phyloP scores from a whole-genome alignment of 2,113 vertebrate species.

The Typhlomys cinereus region DNA sequence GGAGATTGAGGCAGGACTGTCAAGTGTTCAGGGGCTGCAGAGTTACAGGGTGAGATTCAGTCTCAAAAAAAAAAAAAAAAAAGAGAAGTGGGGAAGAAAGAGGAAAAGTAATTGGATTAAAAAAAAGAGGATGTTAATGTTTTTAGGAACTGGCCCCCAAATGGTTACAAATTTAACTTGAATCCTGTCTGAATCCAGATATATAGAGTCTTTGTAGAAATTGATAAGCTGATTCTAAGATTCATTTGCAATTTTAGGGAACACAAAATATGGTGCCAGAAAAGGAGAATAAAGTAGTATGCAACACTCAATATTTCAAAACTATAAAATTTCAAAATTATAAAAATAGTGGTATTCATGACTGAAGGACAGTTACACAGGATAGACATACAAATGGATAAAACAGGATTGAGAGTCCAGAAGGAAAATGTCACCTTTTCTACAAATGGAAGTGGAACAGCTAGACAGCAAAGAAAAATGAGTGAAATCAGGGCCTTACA shows the following conservation, averaged over 20 bases:
- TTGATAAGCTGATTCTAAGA: conserved; percentile 34
- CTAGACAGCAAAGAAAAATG: neutral
- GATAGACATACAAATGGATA: neutral
- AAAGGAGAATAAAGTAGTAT: conserved; percentile 14
- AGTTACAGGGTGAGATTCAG: neutral
- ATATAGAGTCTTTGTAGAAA: conserved; percentile 39
- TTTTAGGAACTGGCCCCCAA: neutral
- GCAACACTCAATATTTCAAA: neutral
- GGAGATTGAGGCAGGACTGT: neutral
- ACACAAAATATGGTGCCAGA: neutral
- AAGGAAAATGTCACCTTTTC: conserved; percentile 10
- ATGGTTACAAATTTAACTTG: neutral
- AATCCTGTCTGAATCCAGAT: neutral
- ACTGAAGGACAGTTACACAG: neutral
- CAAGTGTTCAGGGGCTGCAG: neutral
- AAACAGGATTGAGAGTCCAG: neutral
- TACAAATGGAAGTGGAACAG: neutral
- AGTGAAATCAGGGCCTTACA: neutral
- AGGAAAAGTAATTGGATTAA: too few species aligned
- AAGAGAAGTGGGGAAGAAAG: neutral
- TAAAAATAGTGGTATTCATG: neutral
- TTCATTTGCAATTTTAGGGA: neutral
- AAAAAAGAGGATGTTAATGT: neutral
- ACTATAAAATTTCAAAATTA: neutral
- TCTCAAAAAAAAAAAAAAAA: neutral